phyloP scores from a whole-genome alignment of 2,113 vertebrate genomes.

The Xiphorhynchus elegans region DNA sequence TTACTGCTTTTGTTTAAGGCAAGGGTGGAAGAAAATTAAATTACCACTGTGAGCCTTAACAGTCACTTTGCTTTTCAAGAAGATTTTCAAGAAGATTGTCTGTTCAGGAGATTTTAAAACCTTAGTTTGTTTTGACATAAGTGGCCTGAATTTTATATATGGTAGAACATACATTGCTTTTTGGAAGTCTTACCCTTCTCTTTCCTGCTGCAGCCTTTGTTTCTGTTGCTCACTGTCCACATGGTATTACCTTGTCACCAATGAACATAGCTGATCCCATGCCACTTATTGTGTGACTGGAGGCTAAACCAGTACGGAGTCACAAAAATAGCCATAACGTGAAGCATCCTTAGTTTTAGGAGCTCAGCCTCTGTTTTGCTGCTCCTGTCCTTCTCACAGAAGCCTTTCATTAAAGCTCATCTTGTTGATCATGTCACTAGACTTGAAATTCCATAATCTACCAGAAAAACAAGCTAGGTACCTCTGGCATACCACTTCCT shows the following conservation, averaged over 20 bases:
- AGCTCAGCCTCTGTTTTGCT: background rate
- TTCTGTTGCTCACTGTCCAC: background rate
- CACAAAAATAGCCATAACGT: background rate
- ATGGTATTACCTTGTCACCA: background rate
- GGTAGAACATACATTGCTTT: background rate
- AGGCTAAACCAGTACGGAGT: background rate
- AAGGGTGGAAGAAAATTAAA: background rate
- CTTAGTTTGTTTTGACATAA: background rate
- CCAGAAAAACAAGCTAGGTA: background rate
- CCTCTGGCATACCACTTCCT: background rate
- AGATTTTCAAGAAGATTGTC: background rate
- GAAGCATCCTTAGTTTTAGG: background rate
- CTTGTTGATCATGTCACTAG: accelerated
- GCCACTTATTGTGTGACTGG: background rate
- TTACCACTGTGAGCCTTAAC: background rate
- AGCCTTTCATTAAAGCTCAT: background rate
- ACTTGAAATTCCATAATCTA: background rate
- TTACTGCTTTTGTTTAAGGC: background rate
- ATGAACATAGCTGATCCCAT: background rate
- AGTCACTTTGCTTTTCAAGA: background rate
- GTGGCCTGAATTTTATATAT: background rate
- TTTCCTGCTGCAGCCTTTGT: background rate
- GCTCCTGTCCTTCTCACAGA: background rate
- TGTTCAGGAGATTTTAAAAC: background rate
- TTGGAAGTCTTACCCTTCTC: background rate